Percentiles rank a stretch among this genome's conserved stretches.
phyloP scores from a whole-genome alignment of 2,888 invertebrate species.

The Lithodes maja region DNA sequence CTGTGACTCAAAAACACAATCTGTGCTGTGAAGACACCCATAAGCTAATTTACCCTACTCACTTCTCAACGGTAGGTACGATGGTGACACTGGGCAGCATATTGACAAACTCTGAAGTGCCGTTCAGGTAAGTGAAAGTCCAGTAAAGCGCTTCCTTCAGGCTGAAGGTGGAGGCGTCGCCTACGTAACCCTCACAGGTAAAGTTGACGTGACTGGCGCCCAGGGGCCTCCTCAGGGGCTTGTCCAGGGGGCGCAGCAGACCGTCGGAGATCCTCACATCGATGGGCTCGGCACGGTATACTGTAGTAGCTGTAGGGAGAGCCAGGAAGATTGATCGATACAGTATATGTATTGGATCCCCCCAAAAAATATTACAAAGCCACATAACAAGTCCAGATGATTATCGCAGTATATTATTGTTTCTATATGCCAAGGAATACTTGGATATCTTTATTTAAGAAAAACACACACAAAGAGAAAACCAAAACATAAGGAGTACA shows the following conservation, averaged over 20 bases:
- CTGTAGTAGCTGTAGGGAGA: not conserved
- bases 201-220: slow-evolving; percentile 11
- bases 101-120: not conserved
- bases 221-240: not conserved
- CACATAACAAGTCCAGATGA: no score
- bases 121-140: not conserved
- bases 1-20: no score
- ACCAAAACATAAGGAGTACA: no score
- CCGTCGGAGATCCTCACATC: not conserved
- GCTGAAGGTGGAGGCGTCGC: not conserved
- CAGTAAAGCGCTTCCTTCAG: not conserved
- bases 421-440: no score
- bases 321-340: not conserved
- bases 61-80: not conserved
- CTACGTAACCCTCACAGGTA: slow-evolving; percentile 20
- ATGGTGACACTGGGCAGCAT: not conserved
- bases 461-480: no score
- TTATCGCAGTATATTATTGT: no score
- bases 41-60: not conserved
- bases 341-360: no score
- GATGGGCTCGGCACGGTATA: not conserved
- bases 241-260: not conserved
- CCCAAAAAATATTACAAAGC: no score
- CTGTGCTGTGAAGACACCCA: no score
- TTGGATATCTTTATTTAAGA: no score